Percentiles rank a stretch among this genome's conserved stretches.
These are phyloP conservation scores for Galago senegalensis DNA, from an alignment of 2,797 vertebrate genomes.

Conservation along the genomic window DNA sequence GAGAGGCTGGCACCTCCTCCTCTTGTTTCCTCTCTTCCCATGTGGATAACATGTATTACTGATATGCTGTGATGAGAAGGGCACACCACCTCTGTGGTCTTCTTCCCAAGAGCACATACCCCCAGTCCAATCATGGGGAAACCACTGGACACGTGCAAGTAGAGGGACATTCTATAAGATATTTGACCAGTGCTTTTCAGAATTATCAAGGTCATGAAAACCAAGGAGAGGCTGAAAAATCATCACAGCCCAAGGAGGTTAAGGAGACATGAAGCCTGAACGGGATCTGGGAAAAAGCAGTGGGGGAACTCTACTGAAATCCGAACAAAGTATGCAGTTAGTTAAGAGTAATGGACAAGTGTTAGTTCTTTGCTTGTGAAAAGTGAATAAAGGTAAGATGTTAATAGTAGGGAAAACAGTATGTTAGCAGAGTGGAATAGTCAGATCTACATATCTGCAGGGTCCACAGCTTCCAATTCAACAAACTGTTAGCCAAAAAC, in stretches of 20 bases:
- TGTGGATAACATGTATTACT: too few species aligned
- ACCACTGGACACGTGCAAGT: too few species aligned
- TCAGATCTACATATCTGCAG: background rate
- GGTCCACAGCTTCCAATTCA: background rate
- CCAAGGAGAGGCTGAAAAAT: too few species aligned
- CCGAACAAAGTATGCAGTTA: background rate
- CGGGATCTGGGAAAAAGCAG: background rate
- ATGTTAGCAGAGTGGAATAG: background rate
- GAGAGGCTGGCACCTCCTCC: background rate
- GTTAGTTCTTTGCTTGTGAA: background rate
- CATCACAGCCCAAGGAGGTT: background rate
- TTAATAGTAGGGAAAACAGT: background rate
- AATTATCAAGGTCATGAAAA: too few species aligned
- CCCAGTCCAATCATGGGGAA: too few species aligned
- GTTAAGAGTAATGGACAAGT: background rate
- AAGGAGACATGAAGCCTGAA: background rate
- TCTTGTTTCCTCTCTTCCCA: background rate
- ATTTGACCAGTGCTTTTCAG: too few species aligned
- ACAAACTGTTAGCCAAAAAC: background rate
- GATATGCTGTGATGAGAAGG: too few species aligned
- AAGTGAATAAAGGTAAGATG: background rate
- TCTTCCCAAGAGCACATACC: too few species aligned
- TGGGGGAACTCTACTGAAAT: background rate
- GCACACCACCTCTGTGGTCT: too few species aligned
- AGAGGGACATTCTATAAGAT: too few species aligned